Evolutionary conservation across 2,888 invertebrate species (phyloP), one percentile per base, ranked within the genome.

Genomic region (Hydrotaea cyrtoneurina): DNA sequence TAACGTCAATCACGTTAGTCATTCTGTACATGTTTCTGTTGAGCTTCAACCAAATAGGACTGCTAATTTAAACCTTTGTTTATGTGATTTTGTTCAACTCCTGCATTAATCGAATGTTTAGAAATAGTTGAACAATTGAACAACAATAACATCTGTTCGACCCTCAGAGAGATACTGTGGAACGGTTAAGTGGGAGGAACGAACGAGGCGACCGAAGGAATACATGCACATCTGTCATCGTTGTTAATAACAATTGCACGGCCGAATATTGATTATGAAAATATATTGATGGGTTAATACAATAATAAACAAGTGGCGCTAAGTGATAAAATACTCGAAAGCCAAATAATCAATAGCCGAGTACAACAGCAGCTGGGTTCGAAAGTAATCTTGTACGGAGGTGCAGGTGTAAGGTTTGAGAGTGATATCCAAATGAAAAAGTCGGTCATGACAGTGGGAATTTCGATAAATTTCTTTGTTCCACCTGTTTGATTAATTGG

Each of bases 291-390:
- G 55, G 17, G 31, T 55, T 19, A 57, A 57, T 72, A 55, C 19
- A 72, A 72, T 55, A 72, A 31, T 72, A 72, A 31, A 72, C 2
- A 31, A 72, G 36, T 46, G 73, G 59, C 39, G 57, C 59, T 73
- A 73, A 59, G 43, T 59, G 73, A 73, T 73, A 57, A 73, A 74
- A 39, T 59, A 26, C 55, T 55, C 53, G 21, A 73, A 64, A 66
- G 53, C 36, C 62, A 39, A 73, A 39, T 15, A 62, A 39, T 79
- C n/a, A n/a, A 71, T 78, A 66, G 39, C n/a, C n/a, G n/a, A 57
- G 31, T 13, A 50, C 50, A 50, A n/a, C 31, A n/a, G 17, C 62
- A 39, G 39, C 13, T 39, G 39, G 2, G 31, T 31, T 31, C 7
- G 31, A 31, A 31, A 31, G 7, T 31, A 31, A 31, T 31, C 31